Evolutionary conservation across 2,797 vertebrate genomes (phyloP).

Genomic region (Masticophis lateralis): DNA sequence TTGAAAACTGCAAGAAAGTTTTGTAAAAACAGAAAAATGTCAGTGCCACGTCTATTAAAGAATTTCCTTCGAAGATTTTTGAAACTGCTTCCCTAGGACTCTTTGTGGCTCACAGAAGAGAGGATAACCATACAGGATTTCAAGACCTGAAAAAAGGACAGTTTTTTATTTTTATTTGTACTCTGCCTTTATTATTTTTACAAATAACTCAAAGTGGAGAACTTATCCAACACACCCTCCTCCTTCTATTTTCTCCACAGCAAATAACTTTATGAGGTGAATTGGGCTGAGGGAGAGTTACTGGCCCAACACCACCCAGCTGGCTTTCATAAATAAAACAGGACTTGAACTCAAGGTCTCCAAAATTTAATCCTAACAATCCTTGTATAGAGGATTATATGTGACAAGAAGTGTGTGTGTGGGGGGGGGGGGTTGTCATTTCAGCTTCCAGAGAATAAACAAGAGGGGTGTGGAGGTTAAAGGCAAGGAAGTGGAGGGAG

Average conservation of each 20-base stretch:
- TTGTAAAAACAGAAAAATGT: background rate
- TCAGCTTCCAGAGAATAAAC: background rate
- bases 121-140: background rate
- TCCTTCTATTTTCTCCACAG: background rate
- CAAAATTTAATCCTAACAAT: background rate
- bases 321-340: background rate
- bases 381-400: background rate
- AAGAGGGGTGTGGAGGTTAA: background rate
- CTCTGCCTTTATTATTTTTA: background rate
- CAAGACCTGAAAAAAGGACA: background rate
- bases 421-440: background rate
- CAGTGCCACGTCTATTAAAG: background rate
- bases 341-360: background rate
- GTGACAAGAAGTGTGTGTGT: background rate
- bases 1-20: background rate
- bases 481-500: background rate
- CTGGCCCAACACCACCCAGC: background rate
- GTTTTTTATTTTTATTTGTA: background rate
- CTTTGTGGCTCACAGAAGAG: background rate
- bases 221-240: background rate
- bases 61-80: background rate
- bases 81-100: background rate
- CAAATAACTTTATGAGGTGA: background rate
- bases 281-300: background rate
- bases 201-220: background rate